These are phyloP conservation scores for Cassiopea xamachana DNA, from an alignment of 30 jellyfish, hydroid and myxozoan species.

Conservation along the genomic window DNA sequence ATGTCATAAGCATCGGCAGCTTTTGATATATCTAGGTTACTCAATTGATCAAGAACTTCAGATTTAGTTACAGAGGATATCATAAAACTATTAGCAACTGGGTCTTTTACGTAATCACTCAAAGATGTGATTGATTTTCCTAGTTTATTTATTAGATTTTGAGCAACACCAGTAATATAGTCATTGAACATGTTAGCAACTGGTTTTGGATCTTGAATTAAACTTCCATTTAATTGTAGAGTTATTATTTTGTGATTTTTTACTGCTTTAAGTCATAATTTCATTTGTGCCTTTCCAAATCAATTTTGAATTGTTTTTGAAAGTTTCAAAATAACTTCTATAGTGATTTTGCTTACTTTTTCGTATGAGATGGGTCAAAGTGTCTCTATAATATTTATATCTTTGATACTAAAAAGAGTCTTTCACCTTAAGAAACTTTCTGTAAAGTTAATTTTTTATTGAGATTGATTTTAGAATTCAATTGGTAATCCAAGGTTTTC, in stretches of 20 bases:
- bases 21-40: slow-evolving; percentile 34
- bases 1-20: slow-evolving; percentile 42
- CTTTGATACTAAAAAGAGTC: neutral
- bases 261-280: neutral
- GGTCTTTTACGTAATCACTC: slow-evolving; percentile 6
- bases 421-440: slow-evolving; percentile 4
- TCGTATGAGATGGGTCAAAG: neutral
- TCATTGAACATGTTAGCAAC: slow-evolving; percentile 3
- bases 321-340: neutral
- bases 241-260: neutral
- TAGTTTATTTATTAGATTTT: slow-evolving; percentile 4
- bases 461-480: neutral
- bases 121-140: neutral
- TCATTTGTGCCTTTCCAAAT: slow-evolving; percentile 5
- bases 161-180: neutral
- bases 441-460: neutral
- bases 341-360: neutral
- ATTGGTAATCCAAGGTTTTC: neutral
- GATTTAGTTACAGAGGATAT: slow-evolving; percentile 25
- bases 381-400: slow-evolving; percentile 3
- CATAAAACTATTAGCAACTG: slow-evolving; percentile 20
- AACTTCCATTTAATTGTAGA: neutral
- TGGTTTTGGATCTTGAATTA: slow-evolving; percentile 1
- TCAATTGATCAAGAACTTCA: slow-evolving; percentile 52
- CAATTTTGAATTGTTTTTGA: neutral